phyloP scores from a whole-genome alignment of 2,888 invertebrate species.

The Sesia bembeciformis region DNA sequence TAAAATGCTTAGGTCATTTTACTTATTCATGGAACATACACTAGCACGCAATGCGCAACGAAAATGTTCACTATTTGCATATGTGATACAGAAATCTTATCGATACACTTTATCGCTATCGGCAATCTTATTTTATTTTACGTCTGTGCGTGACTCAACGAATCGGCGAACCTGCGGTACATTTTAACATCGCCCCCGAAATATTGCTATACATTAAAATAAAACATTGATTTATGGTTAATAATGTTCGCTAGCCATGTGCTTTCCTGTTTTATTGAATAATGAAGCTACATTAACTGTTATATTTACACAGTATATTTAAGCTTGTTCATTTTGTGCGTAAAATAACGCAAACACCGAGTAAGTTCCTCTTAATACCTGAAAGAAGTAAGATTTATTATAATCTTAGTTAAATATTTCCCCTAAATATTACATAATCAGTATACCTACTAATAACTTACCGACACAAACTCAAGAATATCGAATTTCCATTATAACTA shows the following conservation, averaged over 20 bases:
- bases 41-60: conserved; percentile 27
- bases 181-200: too few species aligned
- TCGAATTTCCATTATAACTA: too few species aligned
- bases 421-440: too few species aligned
- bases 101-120: conserved; percentile 37
- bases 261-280: neutral
- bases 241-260: neutral
- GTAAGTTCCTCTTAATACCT: conserved; percentile 52
- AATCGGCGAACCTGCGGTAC: neutral
- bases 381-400: conserved; percentile 19
- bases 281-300: neutral
- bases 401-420: too few species aligned
- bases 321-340: conserved; percentile 33
- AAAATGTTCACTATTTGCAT: conserved; percentile 27
- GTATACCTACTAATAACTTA: too few species aligned
- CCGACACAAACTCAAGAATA: too few species aligned
- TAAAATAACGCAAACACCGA: conserved; percentile 56
- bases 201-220: too few species aligned
- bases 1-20: neutral
- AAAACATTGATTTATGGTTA: neutral
- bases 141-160: conserved; percentile 22
- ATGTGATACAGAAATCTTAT: conserved; percentile 40
- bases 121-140: conserved; percentile 31
- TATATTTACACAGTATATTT: neutral
- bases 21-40: conserved; percentile 24